A percentile compares a stretch with the other conserved stretches of the same genome.
These are phyloP conservation scores for Microchirus variegatus DNA, from an alignment of 2,797 vertebrate species.

Conservation along the genomic window DNA sequence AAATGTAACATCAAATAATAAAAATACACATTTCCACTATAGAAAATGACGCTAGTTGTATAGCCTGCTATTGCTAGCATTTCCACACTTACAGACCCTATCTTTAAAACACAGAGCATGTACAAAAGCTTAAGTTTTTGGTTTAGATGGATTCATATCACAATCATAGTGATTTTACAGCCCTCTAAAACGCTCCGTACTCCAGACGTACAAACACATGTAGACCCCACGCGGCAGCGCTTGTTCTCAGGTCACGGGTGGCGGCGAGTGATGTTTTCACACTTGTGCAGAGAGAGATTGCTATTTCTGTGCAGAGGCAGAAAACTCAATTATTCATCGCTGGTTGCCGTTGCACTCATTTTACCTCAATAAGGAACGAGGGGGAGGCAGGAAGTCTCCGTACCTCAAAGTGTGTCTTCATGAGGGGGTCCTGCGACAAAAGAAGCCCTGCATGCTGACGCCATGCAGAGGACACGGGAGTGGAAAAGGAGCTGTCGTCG, in stretches of 20 bases:
- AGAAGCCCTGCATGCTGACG: constrained; percentile 61
- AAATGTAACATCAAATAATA: too few species aligned
- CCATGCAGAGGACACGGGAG: constrained; percentile 47
- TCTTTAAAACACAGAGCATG: too few species aligned
- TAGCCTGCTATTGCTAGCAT: too few species aligned
- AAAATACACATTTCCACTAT: too few species aligned
- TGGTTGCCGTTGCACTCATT: constrained; percentile 73
- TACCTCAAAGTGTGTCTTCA: too few species aligned
- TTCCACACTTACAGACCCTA: too few species aligned
- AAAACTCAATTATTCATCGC: constrained; percentile 83
- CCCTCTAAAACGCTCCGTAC: neutral
- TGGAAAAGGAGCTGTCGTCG: constrained; percentile 66
- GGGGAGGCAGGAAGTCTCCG: too few species aligned
- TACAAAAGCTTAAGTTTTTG: neutral
- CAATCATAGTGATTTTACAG: constrained; percentile 5
- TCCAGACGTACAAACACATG: constrained; percentile 16
- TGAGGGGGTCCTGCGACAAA: constrained; percentile 46
- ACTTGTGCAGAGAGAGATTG: constrained; percentile 78
- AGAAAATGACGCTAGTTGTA: too few species aligned
- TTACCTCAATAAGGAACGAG: constrained; percentile 65
- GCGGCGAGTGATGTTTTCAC: constrained; percentile 79
- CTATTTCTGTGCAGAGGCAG: constrained; percentile 80
- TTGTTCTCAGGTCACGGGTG: constrained; percentile 62
- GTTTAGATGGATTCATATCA: constrained; percentile 10
- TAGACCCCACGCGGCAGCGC: constrained; percentile 46